Base-by-base conservation (phyloP, 35 echinoderm and acorn worm genomes). In the Lytechinus pictus region DNA sequence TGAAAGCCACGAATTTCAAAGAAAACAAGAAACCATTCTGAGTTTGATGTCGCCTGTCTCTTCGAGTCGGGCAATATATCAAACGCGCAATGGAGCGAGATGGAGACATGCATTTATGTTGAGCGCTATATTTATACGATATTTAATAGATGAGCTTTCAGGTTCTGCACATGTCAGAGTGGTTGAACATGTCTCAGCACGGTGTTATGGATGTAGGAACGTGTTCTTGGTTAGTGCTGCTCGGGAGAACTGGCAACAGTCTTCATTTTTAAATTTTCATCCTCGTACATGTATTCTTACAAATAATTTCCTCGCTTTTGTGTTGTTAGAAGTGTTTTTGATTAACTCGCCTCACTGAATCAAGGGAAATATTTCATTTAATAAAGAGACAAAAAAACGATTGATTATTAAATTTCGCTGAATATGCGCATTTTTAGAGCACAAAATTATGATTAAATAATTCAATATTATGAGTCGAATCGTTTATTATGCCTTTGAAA, bases 71-170 rank as follows among this genome's bases (percentile, higher is more conserved):
- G 88, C 88, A 54, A 90, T 90, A 90, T 52, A 90, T 90, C 88
- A 90, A 12, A 90, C 52, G 88, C 4, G 88, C 52, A 90, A 21
- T 21, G 88, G 52, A 90, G 88, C 28, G 88, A 44, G 29, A 54
- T 90, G 27, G 52, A 54, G 88, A 90, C 88, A 54, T 54, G 88
- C 88, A 90, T 90, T 90, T 52, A 52, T 90, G 88, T 44, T 90
- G 88, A 90, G 52, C 88, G 88, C 88, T 33, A 90, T 90, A 90
- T 90, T 90, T 90, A 90, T 90, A 21, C 88, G 88, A 90, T 90
- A 90, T 90, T 90, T 90, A 90, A 90, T 90, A 90, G 52, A 90
- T 90, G 88, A 90, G 88, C 88, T 44, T 90, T 90, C 88, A 90
- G 88, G 88, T 90, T 44, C 29, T 90, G 52, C 88, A 90, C 27